Base-by-base conservation (phyloP, 2,888 invertebrate species). In the Meliscaeva auricollis region DNA sequence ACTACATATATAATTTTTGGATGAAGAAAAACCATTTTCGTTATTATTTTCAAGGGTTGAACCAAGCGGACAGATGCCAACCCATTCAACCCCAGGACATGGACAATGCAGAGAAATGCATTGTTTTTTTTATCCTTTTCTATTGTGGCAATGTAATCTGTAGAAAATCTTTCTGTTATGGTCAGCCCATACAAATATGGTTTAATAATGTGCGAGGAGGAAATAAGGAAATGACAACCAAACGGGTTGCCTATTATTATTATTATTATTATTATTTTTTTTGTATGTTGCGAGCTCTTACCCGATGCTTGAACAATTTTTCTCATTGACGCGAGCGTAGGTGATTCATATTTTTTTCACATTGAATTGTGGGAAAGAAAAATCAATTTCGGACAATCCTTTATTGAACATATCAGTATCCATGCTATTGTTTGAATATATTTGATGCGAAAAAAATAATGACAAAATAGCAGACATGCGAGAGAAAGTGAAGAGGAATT, bases 131-230 rank as follows among this genome's bases (percentile, higher is more conserved):
- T 48, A 50, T 66, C 50, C 48, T 50, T 66, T 48, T 50, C 48
- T 35, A 66, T 64, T 75, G 64, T 68, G 69, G 60, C 44, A 22
- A 58, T 72, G 44, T 82, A 82, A 82, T 87, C 85, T 58, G 50
- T 81, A 69, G 83, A 75, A 88, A 87, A 88, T 87, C 87, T 85
- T 78, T 80, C 75, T 88, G 88, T 87, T 88, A 88, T 88, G 88
- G 88, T 88, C 88, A 88, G 88, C 88, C 88, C 88, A 88, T 88
- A 88, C 88, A 88, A 88, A 88, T 88, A 88, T 87, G 79, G 62
- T 82, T 87, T 87, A 87, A 88, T 88, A 87, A 87, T 64, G 56
- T 68, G 74, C 48, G 54, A 52, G 60, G 26, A 69, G 11, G 11
- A 68, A 73, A 78, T 74, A 35, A 77, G 77, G 82, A 82, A 82